phyloP scores from a whole-genome alignment of 2,113 vertebrate genomes.

The Entomyzon cyanotis region DNA sequence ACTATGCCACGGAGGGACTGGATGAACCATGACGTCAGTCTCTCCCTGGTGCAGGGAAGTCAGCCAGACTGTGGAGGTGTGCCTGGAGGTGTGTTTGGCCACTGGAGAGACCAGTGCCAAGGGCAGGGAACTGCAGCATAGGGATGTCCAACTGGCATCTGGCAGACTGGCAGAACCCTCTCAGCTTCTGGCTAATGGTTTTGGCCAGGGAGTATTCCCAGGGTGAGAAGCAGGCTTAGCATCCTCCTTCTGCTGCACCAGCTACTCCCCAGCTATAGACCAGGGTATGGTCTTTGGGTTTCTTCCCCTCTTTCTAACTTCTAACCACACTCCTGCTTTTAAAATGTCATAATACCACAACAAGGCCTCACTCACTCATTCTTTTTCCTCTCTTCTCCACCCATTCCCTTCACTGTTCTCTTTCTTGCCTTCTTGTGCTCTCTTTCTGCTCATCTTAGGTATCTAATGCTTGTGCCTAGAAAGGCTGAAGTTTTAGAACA shows the following conservation, averaged over 20 bases:
- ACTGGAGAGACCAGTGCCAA: not conserved
- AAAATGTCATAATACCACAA: not conserved
- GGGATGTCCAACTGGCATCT: not conserved
- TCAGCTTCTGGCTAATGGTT: not conserved
- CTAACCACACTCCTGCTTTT: not conserved
- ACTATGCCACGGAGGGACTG: rapidly evolving
- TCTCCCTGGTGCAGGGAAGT: not conserved
- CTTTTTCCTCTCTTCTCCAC: not conserved
- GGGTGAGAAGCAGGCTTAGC: not conserved
- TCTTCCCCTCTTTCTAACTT: not conserved
- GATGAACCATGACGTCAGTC: not conserved
- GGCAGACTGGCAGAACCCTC: not conserved
- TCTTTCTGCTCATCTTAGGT: not conserved
- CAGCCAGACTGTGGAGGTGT: not conserved
- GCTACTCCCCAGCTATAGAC: not conserved
- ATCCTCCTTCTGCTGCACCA: not conserved
- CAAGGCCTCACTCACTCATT: rapidly evolving
- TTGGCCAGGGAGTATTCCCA: not conserved
- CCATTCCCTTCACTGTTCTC: not conserved
- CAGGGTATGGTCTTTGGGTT: not conserved
- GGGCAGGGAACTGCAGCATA: not conserved
- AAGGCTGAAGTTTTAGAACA: not conserved
- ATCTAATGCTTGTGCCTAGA: not conserved
- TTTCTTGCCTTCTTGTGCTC: not conserved
- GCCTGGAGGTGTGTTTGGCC: not conserved